Base-by-base conservation (phyloP, 2,113 vertebrate genomes). In the Castor canadensis region DNA sequence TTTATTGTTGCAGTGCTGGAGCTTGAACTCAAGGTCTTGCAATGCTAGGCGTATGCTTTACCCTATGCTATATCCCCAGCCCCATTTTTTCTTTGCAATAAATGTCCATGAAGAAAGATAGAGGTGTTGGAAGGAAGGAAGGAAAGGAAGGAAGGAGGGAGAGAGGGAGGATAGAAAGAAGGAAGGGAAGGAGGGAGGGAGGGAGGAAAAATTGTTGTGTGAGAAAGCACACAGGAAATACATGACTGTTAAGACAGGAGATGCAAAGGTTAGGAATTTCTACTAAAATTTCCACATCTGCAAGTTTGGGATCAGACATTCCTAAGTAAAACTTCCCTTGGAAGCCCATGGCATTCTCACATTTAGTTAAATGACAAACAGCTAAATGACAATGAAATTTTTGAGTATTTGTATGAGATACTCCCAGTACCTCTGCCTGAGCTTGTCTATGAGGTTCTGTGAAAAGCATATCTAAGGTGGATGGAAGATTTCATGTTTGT, bases 171-270 rank as follows among this genome's bases (percentile, higher is more conserved):
- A 92, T n/a, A 10, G 9, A 43, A 72, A 2, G 49, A 6, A 24
- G 20, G 38, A 3, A 47, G 40, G 1, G 17, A 26, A 16, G 32
- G 0, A 45, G 9, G 1, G 8, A 40, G 6, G 24, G 2, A 49
- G 0, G 32, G 10, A 35, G 22, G 15, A 43, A 54, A 20, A 86
- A 75, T 22, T 49, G 43, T 75, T 75, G 3, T 30, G 22, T 43
- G 52, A 96, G 52, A 43, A 90, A 93, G 77, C 12, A 60, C n/a
- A 95, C 20, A 84, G 26, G 32, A 93, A 93, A 87, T 38, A 45
- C 47, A 40, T 54, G 24, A 83, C 26, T 73, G 6, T 24, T 2
- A 2, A 79, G 90, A 87, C 83, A 22, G 22, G 24, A 45, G 10
- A 12, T 72, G 58, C 60, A 83, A 95, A 83, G n/a, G 1, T 47